Percentiles rank a stretch among this genome's conserved stretches.
phyloP scores from a whole-genome alignment of 1,140 invertebrate species.

The Rhynchophorus ferrugineus region DNA sequence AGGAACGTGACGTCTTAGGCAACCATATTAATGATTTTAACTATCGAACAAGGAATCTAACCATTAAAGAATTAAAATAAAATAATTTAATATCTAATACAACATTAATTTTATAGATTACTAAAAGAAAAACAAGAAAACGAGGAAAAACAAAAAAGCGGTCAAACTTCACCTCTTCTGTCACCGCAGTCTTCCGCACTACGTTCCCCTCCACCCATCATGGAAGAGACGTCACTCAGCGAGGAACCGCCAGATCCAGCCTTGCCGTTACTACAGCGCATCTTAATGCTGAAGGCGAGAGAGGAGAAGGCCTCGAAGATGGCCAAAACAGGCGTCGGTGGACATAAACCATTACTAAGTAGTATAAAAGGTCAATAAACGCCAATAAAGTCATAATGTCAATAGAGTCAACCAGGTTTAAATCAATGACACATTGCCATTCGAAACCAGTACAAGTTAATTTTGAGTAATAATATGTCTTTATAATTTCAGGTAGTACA shows the following conservation, averaged over 20 bases:
- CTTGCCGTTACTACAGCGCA: constrained; percentile 68
- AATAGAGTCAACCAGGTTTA: too few species aligned
- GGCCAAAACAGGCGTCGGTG: constrained; percentile 20
- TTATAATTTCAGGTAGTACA: constrained; percentile 7
- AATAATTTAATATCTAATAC: too few species aligned
- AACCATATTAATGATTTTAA: too few species aligned
- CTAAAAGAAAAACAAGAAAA: constrained; percentile 78
- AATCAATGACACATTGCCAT: too few species aligned
- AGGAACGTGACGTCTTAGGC: too few species aligned
- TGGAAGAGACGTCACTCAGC: constrained; percentile 42
- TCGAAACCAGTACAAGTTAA: too few species aligned
- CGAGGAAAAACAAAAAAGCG: constrained; percentile 38
- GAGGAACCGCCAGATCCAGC: constrained; percentile 60
- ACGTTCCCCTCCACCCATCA: constrained; percentile 37
- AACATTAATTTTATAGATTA: constrained; percentile 52
- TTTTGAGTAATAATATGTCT: too few species aligned
- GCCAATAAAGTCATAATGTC: neutral
- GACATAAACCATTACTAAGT: constrained; percentile 18
- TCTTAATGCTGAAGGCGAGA: constrained; percentile 72
- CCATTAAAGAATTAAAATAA: too few species aligned
- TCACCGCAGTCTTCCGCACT: constrained; percentile 42
- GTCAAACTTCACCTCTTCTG: constrained; percentile 41
- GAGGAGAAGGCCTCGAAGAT: constrained; percentile 54
- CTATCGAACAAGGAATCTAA: too few species aligned
- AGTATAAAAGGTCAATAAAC: constrained; percentile 16